A percentile compares a stretch with the other conserved stretches of the same genome.
phyloP scores from a whole-genome alignment of 2,113 vertebrate genomes.

The Sprattus sprattus region DNA sequence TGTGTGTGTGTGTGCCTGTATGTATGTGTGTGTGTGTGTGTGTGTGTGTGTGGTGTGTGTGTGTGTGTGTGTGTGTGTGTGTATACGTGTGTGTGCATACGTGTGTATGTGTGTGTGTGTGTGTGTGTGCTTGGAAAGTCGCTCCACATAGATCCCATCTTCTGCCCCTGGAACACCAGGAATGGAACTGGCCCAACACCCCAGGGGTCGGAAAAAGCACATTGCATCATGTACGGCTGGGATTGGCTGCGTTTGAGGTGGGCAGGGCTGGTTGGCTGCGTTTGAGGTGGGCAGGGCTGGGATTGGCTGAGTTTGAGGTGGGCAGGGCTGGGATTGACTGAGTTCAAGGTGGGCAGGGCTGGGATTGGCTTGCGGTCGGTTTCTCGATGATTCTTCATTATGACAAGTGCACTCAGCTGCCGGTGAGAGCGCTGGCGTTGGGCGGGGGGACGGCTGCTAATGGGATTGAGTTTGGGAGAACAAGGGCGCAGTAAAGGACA shows the following conservation, averaged over 20 bases:
- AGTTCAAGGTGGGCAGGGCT: not conserved
- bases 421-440: conserved; percentile 63
- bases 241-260: not conserved
- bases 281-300: not conserved
- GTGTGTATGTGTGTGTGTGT: not conserved
- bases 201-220: not conserved
- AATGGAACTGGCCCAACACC: too few species aligned
- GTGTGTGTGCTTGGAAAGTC: not conserved
- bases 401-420: conserved; percentile 66
- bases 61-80: not conserved
- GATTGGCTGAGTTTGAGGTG: not conserved
- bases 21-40: not conserved
- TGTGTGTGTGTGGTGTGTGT: conserved; percentile 1
- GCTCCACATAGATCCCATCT: too few species aligned
- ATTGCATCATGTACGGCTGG: not conserved
- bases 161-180: too few species aligned
- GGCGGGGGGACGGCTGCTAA: conserved; percentile 60
- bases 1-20: not conserved
- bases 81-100: not conserved
- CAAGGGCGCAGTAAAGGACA: conserved; percentile 69
- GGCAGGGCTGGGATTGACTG: not conserved
- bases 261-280: not conserved
- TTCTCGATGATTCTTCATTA: conserved; percentile 72
- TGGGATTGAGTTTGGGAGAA: conserved; percentile 64
- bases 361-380: not conserved